Percentiles rank a stretch among this genome's conserved stretches.
Evolutionary conservation across 2,113 vertebrate genomes (phyloP).

Genomic region (Steatornis caripensis): DNA sequence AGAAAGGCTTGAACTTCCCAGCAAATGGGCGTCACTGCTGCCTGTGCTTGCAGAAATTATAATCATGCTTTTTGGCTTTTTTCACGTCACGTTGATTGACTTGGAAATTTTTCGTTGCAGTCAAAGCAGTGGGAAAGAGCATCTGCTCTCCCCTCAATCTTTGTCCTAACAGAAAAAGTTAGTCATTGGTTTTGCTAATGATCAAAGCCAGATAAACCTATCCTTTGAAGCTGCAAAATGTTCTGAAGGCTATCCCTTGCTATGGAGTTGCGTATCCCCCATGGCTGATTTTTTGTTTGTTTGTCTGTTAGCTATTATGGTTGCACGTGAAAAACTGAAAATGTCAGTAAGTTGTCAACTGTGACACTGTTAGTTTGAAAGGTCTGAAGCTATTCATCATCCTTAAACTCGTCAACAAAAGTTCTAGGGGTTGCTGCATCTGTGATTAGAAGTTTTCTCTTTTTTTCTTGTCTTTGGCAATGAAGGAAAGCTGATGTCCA

Average conservation of each 20-base stretch:
- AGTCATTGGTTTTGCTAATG: background rate
- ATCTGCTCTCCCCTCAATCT: background rate
- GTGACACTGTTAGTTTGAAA: background rate
- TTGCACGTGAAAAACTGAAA: background rate
- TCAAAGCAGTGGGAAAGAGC: background rate
- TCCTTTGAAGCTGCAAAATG: background rate
- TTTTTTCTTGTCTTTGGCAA: background rate
- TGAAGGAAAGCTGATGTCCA: background rate
- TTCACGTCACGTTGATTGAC: background rate
- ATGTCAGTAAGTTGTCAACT: background rate
- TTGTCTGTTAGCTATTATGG: background rate
- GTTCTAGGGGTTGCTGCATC: background rate
- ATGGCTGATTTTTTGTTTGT: background rate
- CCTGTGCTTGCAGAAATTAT: background rate
- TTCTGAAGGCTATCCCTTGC: background rate
- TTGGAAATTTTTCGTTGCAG: background rate
- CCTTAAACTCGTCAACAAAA: background rate
- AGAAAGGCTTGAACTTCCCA: background rate
- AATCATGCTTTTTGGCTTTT: background rate
- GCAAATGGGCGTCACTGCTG: background rate
- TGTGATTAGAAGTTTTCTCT: background rate
- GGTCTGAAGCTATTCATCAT: background rate
- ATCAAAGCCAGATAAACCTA: background rate
- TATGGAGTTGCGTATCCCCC: background rate
- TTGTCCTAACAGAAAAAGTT: background rate